Percentiles rank a stretch among this genome's conserved stretches.
Evolutionary conservation across 2,113 vertebrate species (phyloP).

Genomic region (Dipodomys merriami): DNA sequence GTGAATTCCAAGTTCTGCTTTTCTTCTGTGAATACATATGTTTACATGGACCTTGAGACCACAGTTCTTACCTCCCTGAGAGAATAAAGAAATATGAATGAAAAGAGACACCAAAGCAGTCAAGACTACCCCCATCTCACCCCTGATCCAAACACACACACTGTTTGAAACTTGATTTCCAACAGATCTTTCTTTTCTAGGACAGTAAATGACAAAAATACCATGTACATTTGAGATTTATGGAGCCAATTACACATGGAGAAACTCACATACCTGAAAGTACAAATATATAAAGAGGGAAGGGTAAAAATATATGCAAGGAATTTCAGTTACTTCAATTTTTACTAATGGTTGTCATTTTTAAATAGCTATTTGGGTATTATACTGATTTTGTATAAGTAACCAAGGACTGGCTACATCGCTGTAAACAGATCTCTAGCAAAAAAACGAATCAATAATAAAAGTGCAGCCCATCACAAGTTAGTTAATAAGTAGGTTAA

Average conservation of each 20-base stretch:
- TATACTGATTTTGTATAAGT: conserved; percentile 28
- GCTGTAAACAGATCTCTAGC: conserved; percentile 2
- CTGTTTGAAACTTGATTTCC: not conserved
- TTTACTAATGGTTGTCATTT: conserved; percentile 35
- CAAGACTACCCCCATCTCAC: no score
- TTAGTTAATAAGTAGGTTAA: not conserved
- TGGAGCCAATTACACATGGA: not conserved
- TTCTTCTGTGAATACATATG: not conserved
- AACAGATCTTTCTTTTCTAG: conserved; percentile 9
- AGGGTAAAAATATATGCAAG: conserved; percentile 15
- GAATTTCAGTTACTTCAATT: not conserved
- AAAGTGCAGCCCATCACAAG: not conserved
- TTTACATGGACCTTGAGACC: not conserved
- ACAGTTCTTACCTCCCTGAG: not conserved
- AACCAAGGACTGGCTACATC: not conserved
- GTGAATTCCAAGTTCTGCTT: not conserved
- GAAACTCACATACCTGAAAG: conserved; percentile 40
- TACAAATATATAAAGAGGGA: not conserved
- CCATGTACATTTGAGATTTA: conserved; percentile 39
- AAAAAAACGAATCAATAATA: conserved; percentile 10
- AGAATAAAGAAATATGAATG: not conserved
- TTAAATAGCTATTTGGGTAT: conserved; percentile 18
- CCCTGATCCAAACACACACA: no score
- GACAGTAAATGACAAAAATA: not conserved
- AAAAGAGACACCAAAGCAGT: not conserved